These are phyloP conservation scores for Columbina picui DNA, from an alignment of 2,113 vertebrate species.

Conservation along the genomic window DNA sequence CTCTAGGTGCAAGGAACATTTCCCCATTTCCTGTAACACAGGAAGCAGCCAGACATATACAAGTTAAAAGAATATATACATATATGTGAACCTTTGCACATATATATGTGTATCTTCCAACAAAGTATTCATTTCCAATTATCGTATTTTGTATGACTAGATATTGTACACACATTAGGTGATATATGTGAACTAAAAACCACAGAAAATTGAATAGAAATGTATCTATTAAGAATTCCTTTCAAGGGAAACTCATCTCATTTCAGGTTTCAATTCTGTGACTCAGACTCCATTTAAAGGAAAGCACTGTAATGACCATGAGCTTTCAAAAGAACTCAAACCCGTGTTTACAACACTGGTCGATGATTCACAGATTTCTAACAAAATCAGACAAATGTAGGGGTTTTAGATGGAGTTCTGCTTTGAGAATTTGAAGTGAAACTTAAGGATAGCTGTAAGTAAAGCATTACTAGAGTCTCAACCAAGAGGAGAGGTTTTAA, in stretches of 20 bases:
- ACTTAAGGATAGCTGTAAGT: not conserved
- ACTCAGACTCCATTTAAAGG: not conserved
- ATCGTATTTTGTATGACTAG: not conserved
- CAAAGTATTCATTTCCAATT: rapidly evolving
- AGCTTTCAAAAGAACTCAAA: not conserved
- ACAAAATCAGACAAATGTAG: not conserved
- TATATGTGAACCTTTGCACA: rapidly evolving
- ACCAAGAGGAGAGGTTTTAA: not conserved
- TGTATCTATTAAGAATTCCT: rapidly evolving
- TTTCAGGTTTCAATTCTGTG: not conserved
- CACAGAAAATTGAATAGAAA: not conserved
- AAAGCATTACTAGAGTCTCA: not conserved
- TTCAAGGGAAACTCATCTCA: not conserved
- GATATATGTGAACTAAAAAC: not conserved
- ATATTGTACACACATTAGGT: not conserved
- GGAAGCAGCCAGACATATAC: not conserved
- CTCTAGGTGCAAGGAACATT: not conserved
- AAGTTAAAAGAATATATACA: not conserved
- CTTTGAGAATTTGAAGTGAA: not conserved
- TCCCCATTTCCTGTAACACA: not conserved
- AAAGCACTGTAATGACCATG: not conserved
- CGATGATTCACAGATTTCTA: not conserved
- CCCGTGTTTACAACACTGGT: not conserved
- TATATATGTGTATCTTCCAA: not conserved
- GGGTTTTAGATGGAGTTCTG: not conserved